Percentiles rank a stretch among this genome's conserved stretches.
Conservation (phyloP, 2,797 vertebrate genomes). For the Staurois parvus region DNA sequence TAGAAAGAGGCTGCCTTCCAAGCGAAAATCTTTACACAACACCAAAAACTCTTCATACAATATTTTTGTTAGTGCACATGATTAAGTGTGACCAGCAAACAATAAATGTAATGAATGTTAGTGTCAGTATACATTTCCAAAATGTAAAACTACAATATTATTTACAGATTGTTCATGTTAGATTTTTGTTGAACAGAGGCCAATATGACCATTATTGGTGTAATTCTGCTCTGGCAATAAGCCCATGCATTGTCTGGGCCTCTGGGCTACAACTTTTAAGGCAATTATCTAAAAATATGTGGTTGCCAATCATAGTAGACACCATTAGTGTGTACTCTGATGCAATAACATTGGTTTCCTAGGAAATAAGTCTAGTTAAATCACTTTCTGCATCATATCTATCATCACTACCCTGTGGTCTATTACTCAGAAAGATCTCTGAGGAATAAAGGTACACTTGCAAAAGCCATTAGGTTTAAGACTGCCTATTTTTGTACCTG, state of each 20-base stretch:
- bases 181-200: background rate
- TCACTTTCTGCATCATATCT: background rate
- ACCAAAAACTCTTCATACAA: background rate
- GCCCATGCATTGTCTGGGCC: background rate
- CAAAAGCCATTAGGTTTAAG: background rate
- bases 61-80: background rate
- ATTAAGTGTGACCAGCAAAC: background rate
- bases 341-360: background rate
- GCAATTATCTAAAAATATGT: background rate
- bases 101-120: background rate
- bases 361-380: background rate
- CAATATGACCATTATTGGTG: background rate
- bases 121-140: background rate
- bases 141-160: background rate
- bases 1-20: no score
- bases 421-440: background rate
- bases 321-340: background rate
- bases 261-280: background rate
- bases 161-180: background rate
- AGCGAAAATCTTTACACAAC: no score
- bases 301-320: background rate
- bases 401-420: background rate
- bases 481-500: background rate
- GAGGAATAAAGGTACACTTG: background rate
- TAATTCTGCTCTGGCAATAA: background rate